A percentile compares a stretch with the other conserved stretches of the same genome.
Conservation (phyloP, 2,113 vertebrate genomes). For the Ailurus styani region DNA sequence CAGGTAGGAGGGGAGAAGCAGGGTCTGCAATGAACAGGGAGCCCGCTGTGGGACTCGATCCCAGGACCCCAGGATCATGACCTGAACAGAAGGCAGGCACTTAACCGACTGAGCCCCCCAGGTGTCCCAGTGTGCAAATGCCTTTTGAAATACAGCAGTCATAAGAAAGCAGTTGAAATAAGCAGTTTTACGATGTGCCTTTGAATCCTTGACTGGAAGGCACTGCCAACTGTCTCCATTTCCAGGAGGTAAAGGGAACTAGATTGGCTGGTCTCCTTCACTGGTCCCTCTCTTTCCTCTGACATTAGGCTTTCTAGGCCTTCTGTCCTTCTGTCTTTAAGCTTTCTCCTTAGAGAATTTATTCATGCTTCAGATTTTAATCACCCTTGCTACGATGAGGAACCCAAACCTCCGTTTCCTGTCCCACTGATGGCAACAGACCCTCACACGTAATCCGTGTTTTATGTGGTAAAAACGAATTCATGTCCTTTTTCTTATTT, state of each 20-base stretch:
- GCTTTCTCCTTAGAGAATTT: background rate
- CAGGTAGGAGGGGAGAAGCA: background rate
- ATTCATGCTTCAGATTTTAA: background rate
- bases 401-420: background rate
- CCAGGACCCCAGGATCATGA: background rate
- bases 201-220: background rate
- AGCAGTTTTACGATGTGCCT: background rate
- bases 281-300: background rate
- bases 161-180: background rate
- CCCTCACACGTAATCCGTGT: background rate
- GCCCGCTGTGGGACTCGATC: background rate
- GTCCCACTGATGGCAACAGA: background rate
- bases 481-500: background rate
- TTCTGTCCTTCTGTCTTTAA: background rate
- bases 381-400: background rate
- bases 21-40: background rate
- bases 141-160: constrained; percentile 70
- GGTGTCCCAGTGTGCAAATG: background rate
- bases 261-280: background rate
- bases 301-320: background rate
- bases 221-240: background rate
- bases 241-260: background rate
- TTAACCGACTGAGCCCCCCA: background rate
- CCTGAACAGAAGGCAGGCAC: background rate
- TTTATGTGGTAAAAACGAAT: background rate